These are phyloP conservation scores for Clangula hyemalis DNA, from an alignment of 2,797 vertebrate genomes.

Conservation along the genomic window DNA sequence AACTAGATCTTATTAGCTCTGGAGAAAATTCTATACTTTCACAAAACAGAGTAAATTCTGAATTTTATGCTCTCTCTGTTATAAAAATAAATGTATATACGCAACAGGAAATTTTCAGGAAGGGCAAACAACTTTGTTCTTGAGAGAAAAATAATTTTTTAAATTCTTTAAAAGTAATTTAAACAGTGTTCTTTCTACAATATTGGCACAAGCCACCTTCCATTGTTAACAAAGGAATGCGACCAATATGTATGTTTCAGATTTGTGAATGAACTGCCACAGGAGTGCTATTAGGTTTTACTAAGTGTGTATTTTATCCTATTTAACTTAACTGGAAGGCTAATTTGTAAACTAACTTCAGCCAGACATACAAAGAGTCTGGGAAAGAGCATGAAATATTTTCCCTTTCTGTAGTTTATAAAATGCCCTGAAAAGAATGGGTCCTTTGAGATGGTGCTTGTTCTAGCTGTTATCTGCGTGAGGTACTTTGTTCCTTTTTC, in stretches of 20 bases:
- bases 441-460: not conserved
- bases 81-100: not conserved
- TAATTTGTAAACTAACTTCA: not conserved
- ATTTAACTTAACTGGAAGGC: not conserved
- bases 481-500: not conserved
- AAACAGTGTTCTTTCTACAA: not conserved
- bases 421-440: not conserved
- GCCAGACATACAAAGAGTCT: not conserved
- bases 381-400: not conserved
- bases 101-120: not conserved
- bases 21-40: not conserved
- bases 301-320: not conserved
- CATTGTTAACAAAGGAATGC: not conserved
- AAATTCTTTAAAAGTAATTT: too few species aligned
- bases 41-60: not conserved
- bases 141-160: not conserved
- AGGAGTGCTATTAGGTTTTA: not conserved
- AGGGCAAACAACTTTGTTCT: not conserved
- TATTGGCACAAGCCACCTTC: not conserved
- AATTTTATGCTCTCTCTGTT: not conserved
- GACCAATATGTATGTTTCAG: not conserved
- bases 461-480: not conserved
- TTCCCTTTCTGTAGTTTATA: not conserved
- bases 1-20: not conserved
- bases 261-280: not conserved